Percentiles rank a stretch among this genome's conserved stretches.
phyloP scores from a whole-genome alignment of 2,888 invertebrate species.

The Cacoxenus indagator region DNA sequence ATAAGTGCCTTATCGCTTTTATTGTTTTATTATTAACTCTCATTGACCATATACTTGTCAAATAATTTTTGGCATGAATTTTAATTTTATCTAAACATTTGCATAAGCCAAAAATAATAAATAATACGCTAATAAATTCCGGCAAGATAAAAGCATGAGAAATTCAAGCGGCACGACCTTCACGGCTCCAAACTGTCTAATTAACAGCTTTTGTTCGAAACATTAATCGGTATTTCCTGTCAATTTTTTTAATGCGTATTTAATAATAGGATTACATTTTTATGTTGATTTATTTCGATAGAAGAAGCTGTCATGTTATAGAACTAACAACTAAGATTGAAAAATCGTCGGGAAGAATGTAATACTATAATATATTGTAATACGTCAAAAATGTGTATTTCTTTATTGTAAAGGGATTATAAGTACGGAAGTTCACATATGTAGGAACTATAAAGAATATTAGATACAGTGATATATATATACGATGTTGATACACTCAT shows the following conservation, averaged over 20 bases:
- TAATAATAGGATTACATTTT: neutral
- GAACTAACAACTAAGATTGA: too few relatives aligned
- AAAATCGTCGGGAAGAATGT: too few relatives aligned
- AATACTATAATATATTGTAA: too few relatives aligned
- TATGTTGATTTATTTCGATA: too few relatives aligned
- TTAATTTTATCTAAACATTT: constrained; percentile 54
- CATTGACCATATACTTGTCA: constrained; percentile 31
- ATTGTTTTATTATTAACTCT: constrained; percentile 43
- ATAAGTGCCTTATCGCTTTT: constrained; percentile 53
- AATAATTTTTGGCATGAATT: constrained; percentile 48
- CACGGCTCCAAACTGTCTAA: neutral
- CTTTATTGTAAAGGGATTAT: too few relatives aligned
- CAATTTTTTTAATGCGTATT: neutral
- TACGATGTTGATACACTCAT: too few relatives aligned
- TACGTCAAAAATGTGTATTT: too few relatives aligned
- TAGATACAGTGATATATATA: too few relatives aligned
- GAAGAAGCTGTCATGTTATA: too few relatives aligned
- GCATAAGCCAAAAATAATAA: constrained; percentile 32
- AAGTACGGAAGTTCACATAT: too few relatives aligned
- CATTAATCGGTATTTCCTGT: neutral
- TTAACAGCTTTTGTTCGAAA: neutral
- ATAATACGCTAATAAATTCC: constrained; percentile 12
- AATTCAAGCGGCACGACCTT: constrained; percentile 8
- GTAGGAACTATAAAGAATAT: too few relatives aligned
- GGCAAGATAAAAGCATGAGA: neutral